Evolutionary conservation across 2,888 invertebrate species (phyloP).

Genomic region (Galerucella calmariensis): DNA sequence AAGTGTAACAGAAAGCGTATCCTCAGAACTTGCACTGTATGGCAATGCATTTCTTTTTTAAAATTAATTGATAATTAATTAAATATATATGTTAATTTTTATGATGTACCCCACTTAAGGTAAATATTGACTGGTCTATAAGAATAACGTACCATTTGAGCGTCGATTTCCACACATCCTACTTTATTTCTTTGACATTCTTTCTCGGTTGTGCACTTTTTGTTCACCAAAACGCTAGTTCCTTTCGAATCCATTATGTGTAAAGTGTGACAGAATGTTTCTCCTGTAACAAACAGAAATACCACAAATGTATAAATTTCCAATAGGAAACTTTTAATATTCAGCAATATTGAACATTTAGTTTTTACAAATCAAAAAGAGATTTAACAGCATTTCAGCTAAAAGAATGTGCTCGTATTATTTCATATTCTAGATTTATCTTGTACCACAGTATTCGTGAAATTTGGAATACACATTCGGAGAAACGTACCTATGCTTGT

Average conservation of each 20-base stretch:
- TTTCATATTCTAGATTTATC: neutral
- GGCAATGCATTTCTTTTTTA: too few relatives aligned
- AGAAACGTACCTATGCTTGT: too few relatives aligned
- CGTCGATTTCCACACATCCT: conserved; percentile 72
- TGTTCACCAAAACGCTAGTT: conserved; percentile 73
- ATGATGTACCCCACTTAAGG: neutral
- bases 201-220: conserved; percentile 71
- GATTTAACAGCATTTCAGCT: neutral
- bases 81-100: too few relatives aligned
- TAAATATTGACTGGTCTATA: conserved; percentile 11
- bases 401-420: neutral
- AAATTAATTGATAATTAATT: too few relatives aligned
- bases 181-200: conserved; percentile 72
- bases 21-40: too few relatives aligned
- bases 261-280: conserved; percentile 72
- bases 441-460: neutral
- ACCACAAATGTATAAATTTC: neutral
- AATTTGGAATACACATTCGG: too few relatives aligned
- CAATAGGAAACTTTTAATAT: neutral
- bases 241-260: conserved; percentile 74
- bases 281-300: conserved; percentile 59
- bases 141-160: conserved; percentile 67
- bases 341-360: neutral
- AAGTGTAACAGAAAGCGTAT: too few relatives aligned
- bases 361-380: neutral